Percentiles rank a stretch among this genome's conserved stretches.
Conservation (phyloP, 2,113 vertebrate genomes). For the Otis tarda region DNA sequence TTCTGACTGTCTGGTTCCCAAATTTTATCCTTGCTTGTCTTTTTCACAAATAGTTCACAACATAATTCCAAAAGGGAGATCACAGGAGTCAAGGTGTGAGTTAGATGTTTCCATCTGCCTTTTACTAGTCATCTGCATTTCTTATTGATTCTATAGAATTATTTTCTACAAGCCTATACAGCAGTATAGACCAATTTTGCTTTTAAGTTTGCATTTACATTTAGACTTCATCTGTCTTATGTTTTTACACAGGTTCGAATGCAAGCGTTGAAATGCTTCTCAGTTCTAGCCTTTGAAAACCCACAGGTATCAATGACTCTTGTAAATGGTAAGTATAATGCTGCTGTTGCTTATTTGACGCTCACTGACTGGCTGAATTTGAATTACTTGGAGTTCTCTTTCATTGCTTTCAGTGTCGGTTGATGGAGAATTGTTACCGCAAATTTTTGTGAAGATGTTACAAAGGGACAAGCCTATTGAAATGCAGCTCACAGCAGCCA, state of each 20-base stretch:
- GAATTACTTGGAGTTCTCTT: constrained; percentile 45
- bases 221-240: not conserved
- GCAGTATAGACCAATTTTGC: not conserved
- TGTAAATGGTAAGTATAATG: constrained; percentile 88
- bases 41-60: not conserved
- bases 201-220: not conserved
- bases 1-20: not conserved
- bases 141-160: not conserved
- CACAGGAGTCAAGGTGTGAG: not conserved
- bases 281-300: constrained; percentile 97
- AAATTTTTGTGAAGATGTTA: constrained; percentile 99
- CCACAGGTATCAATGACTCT: constrained; percentile 95
- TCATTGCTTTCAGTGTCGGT: constrained; percentile 86
- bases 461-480: constrained; percentile 98
- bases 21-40: not conserved
- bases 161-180: not conserved
- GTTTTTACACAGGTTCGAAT: constrained; percentile 87
- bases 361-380: not conserved
- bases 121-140: not conserved
- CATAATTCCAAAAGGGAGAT: not conserved
- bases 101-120: not conserved
- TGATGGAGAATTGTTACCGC: constrained; percentile 91
- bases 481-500: constrained; percentile 98
- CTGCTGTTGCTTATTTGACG: not conserved
- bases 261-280: constrained; percentile 98